Evolutionary conservation across 2,888 invertebrate species (phyloP), one percentile per base, ranked within the genome.

Genomic region (Tuta absoluta): DNA sequence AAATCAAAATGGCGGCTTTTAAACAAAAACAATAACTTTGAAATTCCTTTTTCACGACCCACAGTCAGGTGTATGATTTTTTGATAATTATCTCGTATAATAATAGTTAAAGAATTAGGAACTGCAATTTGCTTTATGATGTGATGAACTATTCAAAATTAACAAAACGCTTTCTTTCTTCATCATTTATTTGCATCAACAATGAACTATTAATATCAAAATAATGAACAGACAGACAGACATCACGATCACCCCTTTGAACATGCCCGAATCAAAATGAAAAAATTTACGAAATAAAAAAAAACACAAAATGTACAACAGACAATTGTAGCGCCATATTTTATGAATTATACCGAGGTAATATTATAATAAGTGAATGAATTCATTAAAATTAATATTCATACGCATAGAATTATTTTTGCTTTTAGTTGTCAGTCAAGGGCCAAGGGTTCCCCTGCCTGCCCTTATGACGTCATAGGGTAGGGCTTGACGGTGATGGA

Each of bases 311-410:
- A 79, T 78, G 78, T 70, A 79, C 81, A 82, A 72, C 74, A 63
- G 66, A 49, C 56, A 7, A 56, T 56, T 56, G 33, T 56, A 8
- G 17, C 24, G 56, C 56, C 48, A 62, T 53, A 62, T 68, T 67
- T 41, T 56, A 45, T 75, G 75, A 79, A 73, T 72, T 71, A 72
- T 45, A 21, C 60, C 45, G 60, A 60, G 45, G 60, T 68, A 71
- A 71, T 74, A 71, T 71, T 71, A 72, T 70, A 69, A 72, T 69
- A 67, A 68, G 65, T 61, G 80, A 81, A 82, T 81, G 76, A 79
- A 78, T 80, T 79, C 79, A 82, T 80, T 77, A 81, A 85, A 88
- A 89, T 89, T 87, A 89, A 87, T 89, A 89, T 89, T 86, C 87
- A 87, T 83, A 77, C 75, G 78, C 78, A 80, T 85, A 80, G 79